phyloP scores from a whole-genome alignment of 2,113 vertebrate species.

The Scartelaos histophorus region DNA sequence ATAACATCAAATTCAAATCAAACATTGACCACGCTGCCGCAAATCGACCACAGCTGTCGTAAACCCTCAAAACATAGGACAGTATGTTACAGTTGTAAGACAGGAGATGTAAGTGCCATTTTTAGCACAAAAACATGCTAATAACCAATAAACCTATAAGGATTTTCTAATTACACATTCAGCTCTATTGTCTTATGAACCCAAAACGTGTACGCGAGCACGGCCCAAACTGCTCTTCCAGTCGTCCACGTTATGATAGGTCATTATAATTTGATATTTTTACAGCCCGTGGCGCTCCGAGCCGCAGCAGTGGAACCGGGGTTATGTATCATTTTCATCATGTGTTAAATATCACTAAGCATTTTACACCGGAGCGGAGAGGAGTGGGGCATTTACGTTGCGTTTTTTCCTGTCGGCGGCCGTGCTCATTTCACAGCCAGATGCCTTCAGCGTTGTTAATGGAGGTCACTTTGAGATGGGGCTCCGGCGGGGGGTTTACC shows the following conservation, averaged over 20 bases:
- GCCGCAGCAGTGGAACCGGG: background rate
- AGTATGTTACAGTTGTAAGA: no score
- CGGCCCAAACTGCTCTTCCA: background rate
- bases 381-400: background rate
- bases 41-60: no score
- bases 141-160: background rate
- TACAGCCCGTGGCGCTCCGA: background rate
- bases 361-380: slow-evolving; percentile 13
- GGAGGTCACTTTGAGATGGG: slow-evolving; percentile 74
- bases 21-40: no score
- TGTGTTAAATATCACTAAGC: slow-evolving; percentile 12
- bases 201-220: background rate
- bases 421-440: slow-evolving; percentile 69
- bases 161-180: background rate
- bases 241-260: background rate
- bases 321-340: slow-evolving; percentile 15
- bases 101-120: background rate
- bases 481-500: slow-evolving; percentile 44
- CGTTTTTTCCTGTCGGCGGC: background rate
- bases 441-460: slow-evolving; percentile 63
- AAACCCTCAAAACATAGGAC: no score
- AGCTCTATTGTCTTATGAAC: background rate
- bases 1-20: no score
- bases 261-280: slow-evolving; percentile 3
- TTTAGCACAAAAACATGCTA: background rate